Evolutionary conservation across 1,140 invertebrate species (phyloP), one percentile per base, ranked within the genome.

Genomic region (Sitophilus oryzae): DNA sequence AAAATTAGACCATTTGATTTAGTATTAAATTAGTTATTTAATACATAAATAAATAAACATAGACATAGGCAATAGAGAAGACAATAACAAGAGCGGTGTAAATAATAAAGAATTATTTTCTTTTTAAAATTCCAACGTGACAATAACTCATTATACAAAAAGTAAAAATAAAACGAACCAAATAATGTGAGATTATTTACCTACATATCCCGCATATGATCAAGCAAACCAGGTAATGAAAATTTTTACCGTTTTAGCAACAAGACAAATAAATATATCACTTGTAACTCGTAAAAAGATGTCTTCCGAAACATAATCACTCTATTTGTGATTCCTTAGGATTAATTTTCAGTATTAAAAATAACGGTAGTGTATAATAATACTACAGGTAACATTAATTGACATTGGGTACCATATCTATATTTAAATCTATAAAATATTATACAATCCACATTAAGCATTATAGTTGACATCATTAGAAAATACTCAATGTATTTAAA

Each of bases 291-390:
- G 35, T 48, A 48, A 55, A 55, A 55, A 30, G n/a, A n/a, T 30
- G 52, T 55, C 52, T 55, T 55, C 52, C 52, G 52, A 47, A 55
- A 47, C 15, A 55, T 35, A 15, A 41, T 55, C 36, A 55, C 45
- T 25, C 21, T 48, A 55, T 55, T 47, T 55, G 52, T 55, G 44
- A 55, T 55, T 47, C 48, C 21, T 47, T 55, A 55, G 52, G 16
- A n/a, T 55, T 55, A 55, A 55, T 55, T 55, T 55, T 47, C 44
- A 47, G 36, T 55, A 55, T 22, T 55, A 55, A 47, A 20, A 30
- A 30, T 30, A 30, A 10, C 11, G 30, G 20, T 14, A 23, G 14
- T 14, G 9, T 25, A 44, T 18, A 19, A 9, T 30, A 30, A 30
- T 30, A 30, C 11, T 30, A n/a, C 25, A 30, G 25, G 25, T 30